Percentiles rank a stretch among this genome's conserved stretches.
These are phyloP conservation scores for Rhea americana DNA, from an alignment of 2,113 vertebrate genomes.

Conservation along the genomic window DNA sequence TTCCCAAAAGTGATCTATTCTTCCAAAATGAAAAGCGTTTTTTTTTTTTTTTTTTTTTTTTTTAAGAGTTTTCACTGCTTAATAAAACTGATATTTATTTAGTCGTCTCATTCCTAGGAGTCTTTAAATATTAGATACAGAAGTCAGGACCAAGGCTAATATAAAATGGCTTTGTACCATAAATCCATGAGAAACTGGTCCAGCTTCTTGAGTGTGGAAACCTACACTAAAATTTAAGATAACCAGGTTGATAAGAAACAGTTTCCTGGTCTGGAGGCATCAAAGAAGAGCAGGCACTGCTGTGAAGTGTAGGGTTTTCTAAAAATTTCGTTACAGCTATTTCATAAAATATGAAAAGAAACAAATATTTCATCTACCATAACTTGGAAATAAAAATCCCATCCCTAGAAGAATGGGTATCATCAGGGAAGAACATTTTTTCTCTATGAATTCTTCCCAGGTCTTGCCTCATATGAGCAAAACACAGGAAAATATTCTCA, in stretches of 20 bases:
- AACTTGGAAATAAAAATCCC: not conserved
- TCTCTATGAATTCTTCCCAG: not conserved
- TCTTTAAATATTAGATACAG: not conserved
- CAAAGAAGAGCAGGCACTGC: not conserved
- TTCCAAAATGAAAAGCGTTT: not conserved
- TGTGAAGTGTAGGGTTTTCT: not conserved
- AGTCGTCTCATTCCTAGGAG: not conserved
- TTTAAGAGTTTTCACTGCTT: not conserved
- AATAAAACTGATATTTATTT: not conserved
- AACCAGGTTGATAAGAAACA: not conserved
- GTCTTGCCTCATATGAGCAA: not conserved
- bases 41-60: not conserved
- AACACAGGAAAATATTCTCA: not conserved
- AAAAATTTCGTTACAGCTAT: not conserved
- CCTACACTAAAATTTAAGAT: not conserved
- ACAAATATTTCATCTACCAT: not conserved
- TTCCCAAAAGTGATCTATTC: not conserved
- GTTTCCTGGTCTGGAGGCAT: not conserved
- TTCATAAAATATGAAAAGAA: not conserved
- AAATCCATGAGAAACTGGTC: not conserved
- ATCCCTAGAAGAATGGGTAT: not conserved
- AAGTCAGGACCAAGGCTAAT: not conserved
- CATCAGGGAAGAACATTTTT: not conserved
- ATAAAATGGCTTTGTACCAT: not conserved
- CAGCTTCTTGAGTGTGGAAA: not conserved